These are phyloP conservation scores for Malurus melanocephalus DNA, from an alignment of 2,113 vertebrate species.

Conservation along the genomic window DNA sequence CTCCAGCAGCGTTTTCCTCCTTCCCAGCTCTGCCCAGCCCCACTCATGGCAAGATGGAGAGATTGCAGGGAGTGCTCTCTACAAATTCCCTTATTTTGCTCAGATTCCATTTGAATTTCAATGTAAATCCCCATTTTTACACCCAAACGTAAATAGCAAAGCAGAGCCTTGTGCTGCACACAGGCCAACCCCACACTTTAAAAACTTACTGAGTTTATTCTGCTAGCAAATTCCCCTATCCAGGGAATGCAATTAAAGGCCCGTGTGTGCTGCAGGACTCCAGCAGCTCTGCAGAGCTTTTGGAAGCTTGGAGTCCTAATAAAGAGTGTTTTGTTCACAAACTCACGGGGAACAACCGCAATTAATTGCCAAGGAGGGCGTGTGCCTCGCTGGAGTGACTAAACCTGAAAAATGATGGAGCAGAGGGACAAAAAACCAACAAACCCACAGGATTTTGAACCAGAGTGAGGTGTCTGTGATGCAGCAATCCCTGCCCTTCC, in stretches of 20 bases:
- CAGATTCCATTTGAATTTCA: neutral
- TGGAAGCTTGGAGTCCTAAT: neutral
- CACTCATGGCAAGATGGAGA: fast-evolving
- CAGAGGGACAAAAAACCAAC: neutral
- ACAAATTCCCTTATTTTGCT: neutral
- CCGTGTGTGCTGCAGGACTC: neutral
- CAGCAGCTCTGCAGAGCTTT: neutral
- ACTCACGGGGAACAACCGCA: neutral
- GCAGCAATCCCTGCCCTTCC: neutral
- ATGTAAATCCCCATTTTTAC: neutral
- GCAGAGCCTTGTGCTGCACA: fast-evolving
- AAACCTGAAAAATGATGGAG: neutral
- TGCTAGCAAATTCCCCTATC: neutral
- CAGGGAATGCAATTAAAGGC: neutral
- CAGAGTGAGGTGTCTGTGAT: fast-evolving
- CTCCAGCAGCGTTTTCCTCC: neutral
- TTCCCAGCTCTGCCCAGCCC: neutral
- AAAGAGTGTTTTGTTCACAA: conserved; percentile 10
- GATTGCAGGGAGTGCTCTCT: neutral
- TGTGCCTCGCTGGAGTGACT: neutral
- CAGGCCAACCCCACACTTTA: neutral
- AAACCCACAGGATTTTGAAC: neutral
- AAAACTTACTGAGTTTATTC: neutral
- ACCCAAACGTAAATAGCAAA: fast-evolving
- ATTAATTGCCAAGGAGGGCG: neutral